Percentiles rank a stretch among this genome's conserved stretches.
phyloP scores from a whole-genome alignment of 2,113 vertebrate genomes.

The Nesospiza acunhae region DNA sequence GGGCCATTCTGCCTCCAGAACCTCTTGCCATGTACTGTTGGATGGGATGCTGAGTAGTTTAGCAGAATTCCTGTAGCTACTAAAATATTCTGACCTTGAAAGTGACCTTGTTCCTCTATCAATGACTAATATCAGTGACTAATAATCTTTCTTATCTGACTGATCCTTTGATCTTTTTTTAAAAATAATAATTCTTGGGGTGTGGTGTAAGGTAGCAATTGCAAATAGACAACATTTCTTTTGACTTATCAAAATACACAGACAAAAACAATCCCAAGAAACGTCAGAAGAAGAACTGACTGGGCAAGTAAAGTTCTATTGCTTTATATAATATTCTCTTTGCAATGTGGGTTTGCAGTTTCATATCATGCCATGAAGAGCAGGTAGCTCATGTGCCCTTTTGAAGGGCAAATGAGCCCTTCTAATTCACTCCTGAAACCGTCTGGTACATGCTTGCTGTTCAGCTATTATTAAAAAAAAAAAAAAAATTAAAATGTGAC shows the following conservation, averaged over 20 bases:
- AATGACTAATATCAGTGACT: not conserved
- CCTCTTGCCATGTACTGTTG: not conserved
- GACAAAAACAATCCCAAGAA: not conserved
- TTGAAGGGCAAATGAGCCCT: not conserved
- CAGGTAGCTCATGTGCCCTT: not conserved
- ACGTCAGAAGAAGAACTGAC: not conserved
- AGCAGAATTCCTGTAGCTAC: not conserved
- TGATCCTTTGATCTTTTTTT: not conserved
- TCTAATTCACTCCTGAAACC: not conserved
- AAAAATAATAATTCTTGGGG: not conserved
- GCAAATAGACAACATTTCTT: not conserved
- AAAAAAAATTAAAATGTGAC: not conserved
- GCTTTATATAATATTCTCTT: not conserved
- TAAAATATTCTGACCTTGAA: not conserved
- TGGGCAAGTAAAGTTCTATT: not conserved
- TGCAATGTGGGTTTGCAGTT: not conserved
- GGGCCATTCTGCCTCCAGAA: not conserved
- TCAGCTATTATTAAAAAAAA: not conserved
- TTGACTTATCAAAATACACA: not conserved
- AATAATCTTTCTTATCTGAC: not conserved
- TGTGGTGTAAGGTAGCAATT: not conserved
- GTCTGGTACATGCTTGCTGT: not conserved
- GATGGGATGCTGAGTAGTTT: not conserved
- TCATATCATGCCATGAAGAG: not conserved
- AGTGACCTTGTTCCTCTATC: not conserved